Base-by-base conservation (phyloP, 2,797 vertebrate species). In the Gorsachius magnificus region DNA sequence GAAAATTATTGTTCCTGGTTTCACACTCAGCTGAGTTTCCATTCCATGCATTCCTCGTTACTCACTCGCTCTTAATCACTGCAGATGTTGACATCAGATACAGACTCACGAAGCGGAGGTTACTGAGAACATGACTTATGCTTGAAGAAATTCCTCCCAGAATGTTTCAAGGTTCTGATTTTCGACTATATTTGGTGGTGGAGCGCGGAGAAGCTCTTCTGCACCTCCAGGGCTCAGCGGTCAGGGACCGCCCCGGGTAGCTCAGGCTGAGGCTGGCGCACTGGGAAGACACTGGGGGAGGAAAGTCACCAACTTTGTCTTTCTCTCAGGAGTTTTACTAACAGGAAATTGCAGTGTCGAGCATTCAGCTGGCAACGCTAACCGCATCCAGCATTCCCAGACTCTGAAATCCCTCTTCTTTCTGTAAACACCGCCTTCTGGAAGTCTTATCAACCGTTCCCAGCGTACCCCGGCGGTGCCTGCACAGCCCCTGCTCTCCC, bases 1-100 rank as follows among this genome's bases (percentile, higher is more conserved):
- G 90, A 5, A 41, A 71, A 51, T 18, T 1, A 3, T 35, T 36
- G 29, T 12, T 84, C 45, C 92, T 31, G 74, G 6, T 81, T 66
- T 83, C 88, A 51, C 86, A 72, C 88, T 88, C 94, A 21, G 95
- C 88, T 38, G 85, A 82, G 78, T 79, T 76, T 18, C 95, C 93
- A 90, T 92, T 96, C 93, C 95, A 6, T 3, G 1, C 94, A 81
- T 95, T 92, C 95, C 90, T 90, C 29, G 2, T 41, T 3, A 0
- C 84, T 92, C 68, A 0, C 76, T 48, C 84, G 7, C 46, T 24
- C 77, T 87, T 21, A 58, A 19, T 9, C 43, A 35, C 90, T 4
- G 56, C 92, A 69, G 85, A 94, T 86, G 90, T 54, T 78, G 90
- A 80, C 87, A 79, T 54, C 92, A 16, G 83, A 7, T 16, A 1